A percentile compares a stretch with the other conserved stretches of the same genome.
Conservation (phyloP, 1,140 invertebrate species). For the Leguminivora glycinivorella region DNA sequence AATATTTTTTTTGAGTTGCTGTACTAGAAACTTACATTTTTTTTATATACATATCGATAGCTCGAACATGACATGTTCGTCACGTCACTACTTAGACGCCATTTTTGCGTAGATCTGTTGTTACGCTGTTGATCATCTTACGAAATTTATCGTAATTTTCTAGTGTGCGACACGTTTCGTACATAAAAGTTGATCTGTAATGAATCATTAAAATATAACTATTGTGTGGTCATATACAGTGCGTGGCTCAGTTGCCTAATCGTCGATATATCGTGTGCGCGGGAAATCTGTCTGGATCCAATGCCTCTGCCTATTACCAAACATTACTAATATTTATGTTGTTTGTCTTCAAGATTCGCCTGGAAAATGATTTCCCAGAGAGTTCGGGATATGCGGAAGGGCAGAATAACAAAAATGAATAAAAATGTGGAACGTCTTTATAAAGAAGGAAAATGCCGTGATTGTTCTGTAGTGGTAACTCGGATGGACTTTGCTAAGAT, state of each 20-base stretch:
- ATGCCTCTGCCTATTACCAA: conserved; percentile 43
- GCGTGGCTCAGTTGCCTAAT: conserved; percentile 35
- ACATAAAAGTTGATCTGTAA: background rate
- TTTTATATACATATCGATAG: conserved; percentile 32
- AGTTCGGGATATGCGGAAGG: conserved; percentile 52
- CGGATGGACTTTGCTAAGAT: conserved; percentile 76
- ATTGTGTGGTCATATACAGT: conserved; percentile 21
- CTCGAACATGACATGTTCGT: background rate
- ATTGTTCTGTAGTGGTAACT: conserved; percentile 69
- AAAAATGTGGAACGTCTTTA: conserved; percentile 65
- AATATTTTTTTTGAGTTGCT: background rate
- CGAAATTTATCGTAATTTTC: conserved; percentile 22
- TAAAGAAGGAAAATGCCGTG: conserved; percentile 72
- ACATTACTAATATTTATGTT: conserved; percentile 33
- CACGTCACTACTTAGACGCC: conserved; percentile 64
- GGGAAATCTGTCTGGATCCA: conserved; percentile 74
- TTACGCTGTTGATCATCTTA: conserved; percentile 47
- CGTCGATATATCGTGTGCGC: conserved; percentile 59
- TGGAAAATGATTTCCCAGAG: conserved; percentile 61
- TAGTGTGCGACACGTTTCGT: background rate
- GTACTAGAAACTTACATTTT: conserved; percentile 13
- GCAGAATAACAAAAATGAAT: conserved; percentile 51
- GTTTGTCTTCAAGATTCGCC: conserved; percentile 32
- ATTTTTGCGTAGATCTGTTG: conserved; percentile 55
- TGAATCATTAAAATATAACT: background rate